phyloP scores from a whole-genome alignment of 2,113 vertebrate species.

The Hyaena hyaena region DNA sequence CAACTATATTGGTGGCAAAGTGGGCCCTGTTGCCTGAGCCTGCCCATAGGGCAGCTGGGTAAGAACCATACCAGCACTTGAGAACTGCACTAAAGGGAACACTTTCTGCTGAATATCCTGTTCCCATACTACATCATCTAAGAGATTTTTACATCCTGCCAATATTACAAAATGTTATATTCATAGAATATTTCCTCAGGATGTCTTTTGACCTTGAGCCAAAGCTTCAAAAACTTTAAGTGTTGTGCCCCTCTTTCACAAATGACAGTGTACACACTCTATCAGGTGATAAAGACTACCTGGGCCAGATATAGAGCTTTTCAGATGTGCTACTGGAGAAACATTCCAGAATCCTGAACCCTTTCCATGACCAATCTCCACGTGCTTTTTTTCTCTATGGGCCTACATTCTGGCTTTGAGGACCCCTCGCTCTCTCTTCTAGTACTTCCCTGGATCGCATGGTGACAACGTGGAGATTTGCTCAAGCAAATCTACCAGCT shows the following conservation, averaged over 20 bases:
- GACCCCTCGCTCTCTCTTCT: slow-evolving; percentile 87
- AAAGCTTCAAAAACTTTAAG: slow-evolving; percentile 91
- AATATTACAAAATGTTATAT: not conserved
- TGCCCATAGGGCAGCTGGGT: not conserved
- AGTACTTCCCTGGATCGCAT: slow-evolving; percentile 91
- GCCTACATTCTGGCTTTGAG: slow-evolving; percentile 90
- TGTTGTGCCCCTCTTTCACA: slow-evolving; percentile 88
- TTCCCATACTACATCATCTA: not conserved
- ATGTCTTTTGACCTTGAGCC: slow-evolving; percentile 88
- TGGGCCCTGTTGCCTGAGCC: not conserved
- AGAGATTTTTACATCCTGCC: not conserved
- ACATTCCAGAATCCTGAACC: slow-evolving; percentile 84
- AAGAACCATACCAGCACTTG: not conserved
- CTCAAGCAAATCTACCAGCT: not conserved
- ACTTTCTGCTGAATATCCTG: not conserved
- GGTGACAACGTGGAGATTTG: slow-evolving; percentile 86
- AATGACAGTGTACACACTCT: slow-evolving; percentile 91
- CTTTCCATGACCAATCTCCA: slow-evolving; percentile 87
- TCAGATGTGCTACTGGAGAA: slow-evolving; percentile 88
- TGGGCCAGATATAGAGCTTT: slow-evolving; percentile 90
- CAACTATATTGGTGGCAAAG: not conserved
- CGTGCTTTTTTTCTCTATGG: slow-evolving; percentile 91
- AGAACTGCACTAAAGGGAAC: not conserved
- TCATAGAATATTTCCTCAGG: slow-evolving; percentile 84
- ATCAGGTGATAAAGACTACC: slow-evolving; percentile 90